Percentiles rank a stretch among this genome's conserved stretches.
Conservation (phyloP, 2,113 vertebrate genomes). For the Stictonetta naevosa region DNA sequence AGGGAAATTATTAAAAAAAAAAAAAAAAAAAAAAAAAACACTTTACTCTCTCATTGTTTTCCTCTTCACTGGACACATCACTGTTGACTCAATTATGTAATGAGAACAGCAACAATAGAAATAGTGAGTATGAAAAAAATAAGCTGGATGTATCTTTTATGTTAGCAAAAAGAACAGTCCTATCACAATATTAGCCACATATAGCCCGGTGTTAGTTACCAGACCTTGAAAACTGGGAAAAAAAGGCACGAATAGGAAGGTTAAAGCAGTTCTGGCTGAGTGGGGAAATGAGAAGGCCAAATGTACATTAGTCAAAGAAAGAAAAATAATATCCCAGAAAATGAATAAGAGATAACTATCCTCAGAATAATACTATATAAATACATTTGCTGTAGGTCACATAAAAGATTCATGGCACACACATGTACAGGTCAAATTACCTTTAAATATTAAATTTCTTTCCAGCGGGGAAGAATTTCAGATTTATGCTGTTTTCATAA, state of each 20-base stretch:
- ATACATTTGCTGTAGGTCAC: constrained; percentile 84
- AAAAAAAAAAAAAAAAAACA: background rate
- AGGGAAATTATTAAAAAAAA: background rate
- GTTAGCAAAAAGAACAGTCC: background rate
- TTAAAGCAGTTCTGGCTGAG: constrained; percentile 76
- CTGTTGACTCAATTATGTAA: background rate
- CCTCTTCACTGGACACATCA: background rate
- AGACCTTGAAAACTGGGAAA: constrained; percentile 76
- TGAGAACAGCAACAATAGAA: background rate
- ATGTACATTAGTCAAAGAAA: constrained; percentile 70
- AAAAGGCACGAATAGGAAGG: constrained; percentile 72
- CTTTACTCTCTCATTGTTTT: background rate
- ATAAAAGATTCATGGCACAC: constrained; percentile 83
- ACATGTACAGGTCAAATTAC: constrained; percentile 84
- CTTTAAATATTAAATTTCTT: constrained; percentile 87
- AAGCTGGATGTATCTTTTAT: background rate
- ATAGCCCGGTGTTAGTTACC: constrained; percentile 76
- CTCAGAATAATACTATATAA: constrained; percentile 81
- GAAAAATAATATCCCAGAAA: constrained; percentile 79
- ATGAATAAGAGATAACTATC: constrained; percentile 80
- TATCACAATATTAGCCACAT: constrained; percentile 60
- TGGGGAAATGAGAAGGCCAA: constrained; percentile 83
- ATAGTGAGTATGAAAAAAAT: background rate
- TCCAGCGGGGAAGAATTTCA: constrained; percentile 69
- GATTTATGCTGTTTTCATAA: constrained; percentile 74